These are phyloP conservation scores for Indri indri DNA, from an alignment of 2,113 vertebrate species.

Conservation along the genomic window DNA sequence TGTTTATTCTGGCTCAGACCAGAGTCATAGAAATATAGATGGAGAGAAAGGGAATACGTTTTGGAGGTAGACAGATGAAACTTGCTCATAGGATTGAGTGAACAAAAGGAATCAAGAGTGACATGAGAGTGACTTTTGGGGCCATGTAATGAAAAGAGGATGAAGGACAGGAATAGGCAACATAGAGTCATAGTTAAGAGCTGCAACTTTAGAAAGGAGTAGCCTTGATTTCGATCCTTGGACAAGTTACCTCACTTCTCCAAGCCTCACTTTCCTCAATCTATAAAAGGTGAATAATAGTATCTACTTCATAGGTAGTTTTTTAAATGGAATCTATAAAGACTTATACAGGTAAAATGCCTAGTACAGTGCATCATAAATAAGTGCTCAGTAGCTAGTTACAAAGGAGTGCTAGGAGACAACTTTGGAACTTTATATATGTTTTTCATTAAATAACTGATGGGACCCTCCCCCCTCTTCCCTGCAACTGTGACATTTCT, in stretches of 20 bases:
- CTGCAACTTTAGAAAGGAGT: not conserved
- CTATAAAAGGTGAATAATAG: not conserved
- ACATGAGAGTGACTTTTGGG: not conserved
- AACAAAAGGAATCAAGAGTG: not conserved
- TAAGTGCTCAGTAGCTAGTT: not conserved
- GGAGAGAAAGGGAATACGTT: not conserved
- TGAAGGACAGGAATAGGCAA: not conserved
- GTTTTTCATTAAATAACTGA: not conserved
- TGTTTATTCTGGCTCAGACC: constrained; percentile 23
- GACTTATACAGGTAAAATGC: not conserved
- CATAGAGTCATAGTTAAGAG: not conserved
- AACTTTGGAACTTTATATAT: not conserved
- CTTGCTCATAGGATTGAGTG: not conserved
- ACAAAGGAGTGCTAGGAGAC: not conserved
- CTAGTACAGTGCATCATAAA: not conserved
- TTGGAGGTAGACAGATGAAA: not conserved
- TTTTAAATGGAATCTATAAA: not conserved
- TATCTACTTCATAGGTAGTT: not conserved
- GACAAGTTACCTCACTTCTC: not conserved
- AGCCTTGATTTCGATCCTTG: not conserved
- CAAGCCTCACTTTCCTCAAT: not conserved
- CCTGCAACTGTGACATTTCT: not conserved
- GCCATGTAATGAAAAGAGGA: not conserved
- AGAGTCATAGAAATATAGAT: not conserved
- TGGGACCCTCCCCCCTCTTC: not conserved